Evolutionary conservation across 2,113 vertebrate species (phyloP).

Genomic region (Vidua macroura): DNA sequence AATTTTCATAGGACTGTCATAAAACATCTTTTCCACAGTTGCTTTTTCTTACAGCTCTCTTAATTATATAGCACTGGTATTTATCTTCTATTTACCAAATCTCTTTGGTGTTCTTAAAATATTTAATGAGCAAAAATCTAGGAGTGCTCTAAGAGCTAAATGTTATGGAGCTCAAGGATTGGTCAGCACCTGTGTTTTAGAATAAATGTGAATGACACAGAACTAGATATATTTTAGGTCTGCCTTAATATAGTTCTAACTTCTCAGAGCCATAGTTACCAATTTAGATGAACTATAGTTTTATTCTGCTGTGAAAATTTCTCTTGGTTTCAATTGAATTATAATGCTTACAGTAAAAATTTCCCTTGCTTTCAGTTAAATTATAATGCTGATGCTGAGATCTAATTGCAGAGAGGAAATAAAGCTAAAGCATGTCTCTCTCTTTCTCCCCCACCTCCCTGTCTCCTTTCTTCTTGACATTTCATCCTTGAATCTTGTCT

Average conservation of each 20-base stretch:
- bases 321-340: not conserved
- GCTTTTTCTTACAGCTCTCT: not conserved
- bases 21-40: not conserved
- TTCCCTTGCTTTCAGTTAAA: not conserved
- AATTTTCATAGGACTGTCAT: not conserved
- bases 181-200: not conserved
- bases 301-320: not conserved
- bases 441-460: fast-evolving
- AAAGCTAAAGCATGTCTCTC: not conserved
- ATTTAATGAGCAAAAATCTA: not conserved
- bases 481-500: not conserved
- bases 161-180: not conserved
- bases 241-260: not conserved
- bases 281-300: not conserved
- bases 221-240: not conserved
- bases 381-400: not conserved
- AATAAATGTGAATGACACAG: not conserved
- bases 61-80: not conserved
- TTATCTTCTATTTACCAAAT: not conserved
- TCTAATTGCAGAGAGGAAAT: not conserved
- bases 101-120: not conserved
- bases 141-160: not conserved
- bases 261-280: not conserved
- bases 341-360: not conserved
- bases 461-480: not conserved